Percentiles rank a stretch among this genome's conserved stretches.
Conservation (phyloP, 2,888 invertebrate genomes). For the Archips xylosteana region DNA sequence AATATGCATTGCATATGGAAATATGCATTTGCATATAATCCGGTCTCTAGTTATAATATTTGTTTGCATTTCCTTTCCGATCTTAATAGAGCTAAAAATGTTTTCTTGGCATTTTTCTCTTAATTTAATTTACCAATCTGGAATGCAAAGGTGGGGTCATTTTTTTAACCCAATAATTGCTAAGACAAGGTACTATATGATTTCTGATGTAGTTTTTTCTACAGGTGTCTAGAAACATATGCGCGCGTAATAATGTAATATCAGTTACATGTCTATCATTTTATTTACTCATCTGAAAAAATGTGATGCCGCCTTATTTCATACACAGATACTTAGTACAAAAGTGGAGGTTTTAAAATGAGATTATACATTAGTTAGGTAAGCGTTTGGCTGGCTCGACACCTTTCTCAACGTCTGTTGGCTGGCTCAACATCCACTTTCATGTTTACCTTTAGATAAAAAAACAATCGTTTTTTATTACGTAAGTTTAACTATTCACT, state of each 20-base stretch:
- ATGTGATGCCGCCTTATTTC: background rate
- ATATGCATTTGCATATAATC: no score
- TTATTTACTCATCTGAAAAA: background rate
- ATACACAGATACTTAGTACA: background rate
- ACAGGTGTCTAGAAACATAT: background rate
- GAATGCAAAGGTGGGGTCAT: slow-evolving; percentile 30
- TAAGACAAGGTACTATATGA: background rate
- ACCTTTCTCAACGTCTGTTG: slow-evolving; percentile 7
- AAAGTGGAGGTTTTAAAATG: background rate
- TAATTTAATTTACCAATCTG: slow-evolving; percentile 14
- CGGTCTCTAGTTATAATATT: slow-evolving; percentile 7
- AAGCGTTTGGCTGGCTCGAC: slow-evolving; percentile 12
- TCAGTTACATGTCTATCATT: background rate
- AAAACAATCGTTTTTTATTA: slow-evolving; percentile 18
- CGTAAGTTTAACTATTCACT: background rate
- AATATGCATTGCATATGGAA: no score
- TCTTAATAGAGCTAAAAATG: slow-evolving; percentile 6
- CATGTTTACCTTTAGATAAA: slow-evolving; percentile 28
- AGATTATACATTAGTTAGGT: background rate
- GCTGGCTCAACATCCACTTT: slow-evolving; percentile 17
- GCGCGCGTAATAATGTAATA: no score
- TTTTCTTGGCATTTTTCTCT: slow-evolving; percentile 26
- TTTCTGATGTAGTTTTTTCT: background rate
- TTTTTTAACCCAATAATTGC: background rate
- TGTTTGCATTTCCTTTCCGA: slow-evolving; percentile 20